These are phyloP conservation scores for Hippasteria phrygiana DNA, from an alignment of 53 echinoderm and acorn worm species.

Conservation along the genomic window DNA sequence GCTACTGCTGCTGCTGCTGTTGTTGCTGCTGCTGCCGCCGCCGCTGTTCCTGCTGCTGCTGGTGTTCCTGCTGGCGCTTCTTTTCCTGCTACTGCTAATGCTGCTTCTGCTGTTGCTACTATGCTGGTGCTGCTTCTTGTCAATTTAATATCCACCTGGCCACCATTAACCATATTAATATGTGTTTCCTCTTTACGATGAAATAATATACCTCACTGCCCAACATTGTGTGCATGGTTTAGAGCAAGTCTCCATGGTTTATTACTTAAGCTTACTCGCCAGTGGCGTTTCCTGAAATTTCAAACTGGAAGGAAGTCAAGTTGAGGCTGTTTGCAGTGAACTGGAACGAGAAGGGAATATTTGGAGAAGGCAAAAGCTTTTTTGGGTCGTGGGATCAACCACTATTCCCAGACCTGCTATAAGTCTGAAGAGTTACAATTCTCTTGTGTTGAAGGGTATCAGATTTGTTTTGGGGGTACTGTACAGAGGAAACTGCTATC, in stretches of 20 bases:
- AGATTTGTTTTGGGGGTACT: no score
- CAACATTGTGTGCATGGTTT: neutral
- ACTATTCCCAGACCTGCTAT: no score
- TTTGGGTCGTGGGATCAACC: neutral
- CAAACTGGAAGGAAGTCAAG: neutral
- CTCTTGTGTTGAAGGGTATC: no score
- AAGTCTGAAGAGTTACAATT: no score
- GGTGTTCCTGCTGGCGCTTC: neutral
- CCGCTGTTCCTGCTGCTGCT: neutral
- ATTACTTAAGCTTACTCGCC: constrained; percentile 1
- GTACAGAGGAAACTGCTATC: no score
- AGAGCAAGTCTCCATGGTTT: neutral
- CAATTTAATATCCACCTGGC: neutral
- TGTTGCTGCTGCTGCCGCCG: neutral
- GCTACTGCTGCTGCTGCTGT: neutral
- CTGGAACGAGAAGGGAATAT: constrained; percentile 9
- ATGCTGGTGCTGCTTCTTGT: neutral
- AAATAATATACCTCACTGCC: neutral
- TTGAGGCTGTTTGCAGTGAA: constrained; percentile 20
- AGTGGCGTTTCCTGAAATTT: constrained; percentile 21
- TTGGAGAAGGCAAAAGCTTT: neutral
- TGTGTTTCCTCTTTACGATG: neutral
- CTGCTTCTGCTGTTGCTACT: neutral
- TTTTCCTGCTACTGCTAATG: neutral
- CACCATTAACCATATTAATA: neutral